Evolutionary conservation across 2,797 vertebrate genomes (phyloP), one percentile per base, ranked within the genome.

Genomic region (Salmo trutta): DNA sequence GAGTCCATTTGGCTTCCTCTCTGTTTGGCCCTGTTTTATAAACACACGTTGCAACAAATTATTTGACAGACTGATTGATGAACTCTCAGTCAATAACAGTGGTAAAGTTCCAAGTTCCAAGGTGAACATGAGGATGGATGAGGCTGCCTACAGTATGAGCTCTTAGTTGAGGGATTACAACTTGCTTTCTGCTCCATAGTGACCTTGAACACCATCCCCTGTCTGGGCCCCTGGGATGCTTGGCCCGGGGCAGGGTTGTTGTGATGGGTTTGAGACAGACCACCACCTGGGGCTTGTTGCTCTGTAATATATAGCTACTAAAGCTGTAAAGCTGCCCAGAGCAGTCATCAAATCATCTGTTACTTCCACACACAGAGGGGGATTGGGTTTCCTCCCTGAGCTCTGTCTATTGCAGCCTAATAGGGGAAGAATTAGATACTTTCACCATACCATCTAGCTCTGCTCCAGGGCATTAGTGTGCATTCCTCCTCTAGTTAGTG

Each of bases 261-360:
- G 75, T 79, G 81, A 85, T 62, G 41, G 76, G 79, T 77, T 76
- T 85, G 16, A 17, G 52, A 21, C 80, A 81, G 75, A 85, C 84
- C 83, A 79, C 75, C 81, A 70, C 73, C 64, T 68, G 73, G 82
- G 77, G 79, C 83, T 84, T 79, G 85, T 88, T 88, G 80, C 85
- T 79, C 83, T 33, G 14, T 89, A 87, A 93, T 86, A 79, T 88
- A 89, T 73, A 82, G 79, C 31, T 59, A 59, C 54, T 80, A 82
- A 69, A 77, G 82, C 82, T 78, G 81, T 79, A 81, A 71, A 79
- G 82, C 81, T 64, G 84, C 89, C 81, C 77, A 78, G 68, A 83
- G 84, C 64, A 17, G 53, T 78, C 86, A 88, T 88, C 83, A 87
- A 86, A 90, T 89, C 84, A 87, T 88, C 88, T 78, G 73, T 82